A percentile compares a stretch with the other conserved stretches of the same genome.
phyloP scores from a whole-genome alignment of 1,140 invertebrate genomes.

The Asobara japonica region DNA sequence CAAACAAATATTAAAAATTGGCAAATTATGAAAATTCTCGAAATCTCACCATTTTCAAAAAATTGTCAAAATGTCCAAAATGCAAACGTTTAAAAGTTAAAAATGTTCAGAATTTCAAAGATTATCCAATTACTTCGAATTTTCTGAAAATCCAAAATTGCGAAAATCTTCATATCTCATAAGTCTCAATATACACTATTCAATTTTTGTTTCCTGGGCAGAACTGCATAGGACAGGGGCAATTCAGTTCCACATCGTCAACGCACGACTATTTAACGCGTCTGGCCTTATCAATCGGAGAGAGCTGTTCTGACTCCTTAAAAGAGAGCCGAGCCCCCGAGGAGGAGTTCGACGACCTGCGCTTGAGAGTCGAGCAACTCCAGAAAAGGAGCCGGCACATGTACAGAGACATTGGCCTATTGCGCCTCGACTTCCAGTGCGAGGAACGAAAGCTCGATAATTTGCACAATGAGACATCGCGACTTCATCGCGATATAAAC shows the following conservation, averaged over 20 bases:
- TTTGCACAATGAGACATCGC: constrained; percentile 46
- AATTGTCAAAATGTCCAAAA: no score
- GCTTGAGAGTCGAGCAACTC: constrained; percentile 49
- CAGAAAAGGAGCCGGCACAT: constrained; percentile 49
- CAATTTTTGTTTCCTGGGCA: no score
- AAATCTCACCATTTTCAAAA: no score
- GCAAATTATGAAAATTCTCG: no score
- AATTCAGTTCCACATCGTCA: constrained; percentile 45
- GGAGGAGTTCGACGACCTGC: constrained; percentile 46
- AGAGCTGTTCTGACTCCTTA: constrained; percentile 28
- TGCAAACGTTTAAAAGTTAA: no score
- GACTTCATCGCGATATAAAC: constrained; percentile 52
- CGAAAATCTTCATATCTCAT: no score
- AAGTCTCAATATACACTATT: no score
- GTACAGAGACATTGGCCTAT: constrained; percentile 45
- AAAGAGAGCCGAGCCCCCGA: constrained; percentile 39
- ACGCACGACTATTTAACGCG: constrained; percentile 53
- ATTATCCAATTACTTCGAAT: no score
- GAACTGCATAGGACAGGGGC: constrained; percentile 46
- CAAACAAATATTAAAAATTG: no score
- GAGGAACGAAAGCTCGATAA: constrained; percentile 51
- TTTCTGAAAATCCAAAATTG: no score
- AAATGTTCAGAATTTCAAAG: no score
- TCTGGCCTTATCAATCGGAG: constrained; percentile 52
- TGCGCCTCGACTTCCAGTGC: constrained; percentile 47